Evolutionary conservation across 2,797 vertebrate species (phyloP), one percentile per base, ranked within the genome.

Genomic region (Pangasius larnaudii): DNA sequence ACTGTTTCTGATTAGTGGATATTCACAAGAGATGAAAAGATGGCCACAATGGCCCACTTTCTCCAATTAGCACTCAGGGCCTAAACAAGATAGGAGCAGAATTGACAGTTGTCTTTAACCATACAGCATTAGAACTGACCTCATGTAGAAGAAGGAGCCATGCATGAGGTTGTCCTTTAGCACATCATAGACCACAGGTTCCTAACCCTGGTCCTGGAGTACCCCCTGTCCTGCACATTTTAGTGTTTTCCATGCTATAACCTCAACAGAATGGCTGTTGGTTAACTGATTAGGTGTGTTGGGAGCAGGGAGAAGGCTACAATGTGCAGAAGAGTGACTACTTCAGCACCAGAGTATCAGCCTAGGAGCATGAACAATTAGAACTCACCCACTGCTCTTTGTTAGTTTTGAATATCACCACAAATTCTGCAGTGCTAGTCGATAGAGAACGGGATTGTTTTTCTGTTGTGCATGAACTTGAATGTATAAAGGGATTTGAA

Each of bases 401-500:
- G 51, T 6, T 33, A 79, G 7, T 79, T 80, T 80, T n/a, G 36
- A 81, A 36, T 46, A 75, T 74, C 71, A 78, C 71, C 56, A 36
- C 33, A 49, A 83, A 88, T 67, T n/a, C 77, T 71, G 72, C 89
- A 86, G 77, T 53, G 30, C 42, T 84, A 22, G 80, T 46, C 18
- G 46, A 75, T 81, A 89, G 51, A 85, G 72, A 85, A 85, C 88
- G 53, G 84, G 58, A 86, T 75, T 87, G 91, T 92, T 93, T 94
- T 93, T 88, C 53, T 87, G 89, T 91, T 91, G 89, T 92, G 89
- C 91, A 94, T 92, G 91, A 94, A 94, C 91, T 87, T 88, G 92
- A 91, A 91, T 90, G 88, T 91, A 92, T 94, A 94, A 93, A 74
- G 89, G 94, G 93, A 94, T 92, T 92, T 71, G 72, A 91, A 89